phyloP scores from a whole-genome alignment of 2,888 invertebrate species.

The Cheilosia grossa region DNA sequence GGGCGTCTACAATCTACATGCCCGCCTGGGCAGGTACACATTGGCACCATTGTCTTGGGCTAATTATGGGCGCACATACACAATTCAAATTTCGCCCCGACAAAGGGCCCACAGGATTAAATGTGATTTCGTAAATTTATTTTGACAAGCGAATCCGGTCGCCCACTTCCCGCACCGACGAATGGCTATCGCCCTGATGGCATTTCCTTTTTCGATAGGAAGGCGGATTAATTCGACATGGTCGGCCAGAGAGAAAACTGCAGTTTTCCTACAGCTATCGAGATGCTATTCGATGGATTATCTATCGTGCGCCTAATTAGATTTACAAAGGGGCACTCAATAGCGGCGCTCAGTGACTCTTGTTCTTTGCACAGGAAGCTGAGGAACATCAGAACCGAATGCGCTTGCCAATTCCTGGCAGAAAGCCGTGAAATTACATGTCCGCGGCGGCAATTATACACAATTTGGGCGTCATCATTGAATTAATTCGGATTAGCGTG shows the following conservation, averaged over 20 bases:
- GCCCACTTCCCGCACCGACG: conserved; percentile 4
- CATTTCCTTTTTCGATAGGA: conserved; percentile 18
- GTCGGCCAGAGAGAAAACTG: conserved; percentile 33
- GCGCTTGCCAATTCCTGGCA: conserved; percentile 31
- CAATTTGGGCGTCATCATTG: conserved; percentile 63
- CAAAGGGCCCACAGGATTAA: conserved; percentile 55
- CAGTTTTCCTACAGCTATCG: conserved; percentile 5
- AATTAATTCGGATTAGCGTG: conserved; percentile 61
- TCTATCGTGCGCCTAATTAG: conserved; percentile 65
- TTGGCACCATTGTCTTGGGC: conserved; percentile 59
- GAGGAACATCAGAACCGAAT: neutral
- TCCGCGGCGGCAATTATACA: conserved; percentile 38
- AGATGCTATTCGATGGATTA: conserved; percentile 35
- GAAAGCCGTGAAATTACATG: conserved; percentile 50
- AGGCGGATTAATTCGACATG: conserved; percentile 53
- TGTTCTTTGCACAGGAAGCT: conserved; percentile 22
- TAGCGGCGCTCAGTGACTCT: conserved; percentile 32
- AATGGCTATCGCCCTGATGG: conserved; percentile 17
- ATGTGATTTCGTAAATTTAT: conserved; percentile 69
- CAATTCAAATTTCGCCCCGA: conserved; percentile 48
- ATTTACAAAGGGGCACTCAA: conserved; percentile 7
- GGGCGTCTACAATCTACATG: neutral
- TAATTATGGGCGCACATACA: conserved; percentile 53
- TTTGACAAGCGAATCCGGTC: conserved; percentile 74
- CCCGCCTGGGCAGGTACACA: conserved; percentile 36